phyloP scores from a whole-genome alignment of 2,888 invertebrate genomes.

The Arrhopalites spinosus region DNA sequence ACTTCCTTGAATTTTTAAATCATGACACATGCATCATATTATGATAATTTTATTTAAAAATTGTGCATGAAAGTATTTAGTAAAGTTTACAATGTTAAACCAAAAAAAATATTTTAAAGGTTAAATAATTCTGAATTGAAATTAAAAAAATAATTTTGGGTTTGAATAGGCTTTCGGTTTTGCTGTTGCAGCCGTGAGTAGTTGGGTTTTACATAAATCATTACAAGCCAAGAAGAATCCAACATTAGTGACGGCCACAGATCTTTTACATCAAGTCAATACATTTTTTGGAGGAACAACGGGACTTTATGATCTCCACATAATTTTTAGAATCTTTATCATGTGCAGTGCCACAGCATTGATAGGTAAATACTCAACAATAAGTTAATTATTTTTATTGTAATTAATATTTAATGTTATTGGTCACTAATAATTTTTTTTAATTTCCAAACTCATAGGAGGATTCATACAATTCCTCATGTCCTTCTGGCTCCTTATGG shows the following conservation, averaged over 20 bases:
- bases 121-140: neutral
- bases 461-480: slow-evolving; percentile 53
- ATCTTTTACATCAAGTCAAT: slow-evolving; percentile 50
- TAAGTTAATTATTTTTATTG: neutral
- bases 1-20: neutral
- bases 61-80: too few relatives aligned
- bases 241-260: slow-evolving; percentile 48
- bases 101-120: neutral
- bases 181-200: slow-evolving; percentile 47
- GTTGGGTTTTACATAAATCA: slow-evolving; percentile 51
- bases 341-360: slow-evolving; percentile 51
- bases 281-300: slow-evolving; percentile 46
- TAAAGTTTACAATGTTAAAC: neutral
- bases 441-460: slow-evolving; percentile 16
- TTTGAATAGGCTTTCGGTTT: slow-evolving; percentile 43
- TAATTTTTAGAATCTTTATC: slow-evolving; percentile 52
- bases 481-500: slow-evolving; percentile 52
- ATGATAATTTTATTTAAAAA: too few relatives aligned
- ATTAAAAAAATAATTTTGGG: too few relatives aligned
- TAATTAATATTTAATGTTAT: neutral
- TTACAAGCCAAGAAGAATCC: slow-evolving; percentile 52
- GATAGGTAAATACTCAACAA: slow-evolving; percentile 4
- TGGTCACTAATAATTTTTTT: neutral
- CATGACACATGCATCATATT: neutral
- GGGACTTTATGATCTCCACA: slow-evolving; percentile 51